phyloP scores from a whole-genome alignment of 2,797 vertebrate genomes.

The Thripadectes ignobilis region DNA sequence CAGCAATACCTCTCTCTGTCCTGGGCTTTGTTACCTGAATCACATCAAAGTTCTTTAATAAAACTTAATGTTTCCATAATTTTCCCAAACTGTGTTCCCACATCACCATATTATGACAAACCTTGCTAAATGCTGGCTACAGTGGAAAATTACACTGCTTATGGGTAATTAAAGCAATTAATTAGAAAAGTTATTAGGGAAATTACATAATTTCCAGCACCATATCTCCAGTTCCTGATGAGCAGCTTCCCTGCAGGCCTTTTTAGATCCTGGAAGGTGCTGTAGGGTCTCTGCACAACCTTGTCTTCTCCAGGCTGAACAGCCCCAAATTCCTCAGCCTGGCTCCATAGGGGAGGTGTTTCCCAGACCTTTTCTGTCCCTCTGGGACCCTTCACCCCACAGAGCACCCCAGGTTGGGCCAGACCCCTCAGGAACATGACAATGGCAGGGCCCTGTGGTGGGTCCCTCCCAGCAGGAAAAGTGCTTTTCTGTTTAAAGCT shows the following conservation, averaged over 20 bases:
- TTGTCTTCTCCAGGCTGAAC: too few relatives aligned
- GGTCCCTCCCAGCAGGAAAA: too few relatives aligned
- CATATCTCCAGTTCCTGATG: not conserved
- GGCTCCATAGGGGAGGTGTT: too few relatives aligned
- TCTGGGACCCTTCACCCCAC: too few relatives aligned
- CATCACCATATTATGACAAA: not conserved
- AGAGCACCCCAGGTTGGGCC: too few relatives aligned
- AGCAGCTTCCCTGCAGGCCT: not conserved
- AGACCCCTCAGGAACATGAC: too few relatives aligned
- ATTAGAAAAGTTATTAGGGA: not conserved
- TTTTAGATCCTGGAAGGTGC: too few relatives aligned
- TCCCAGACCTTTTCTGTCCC: too few relatives aligned
- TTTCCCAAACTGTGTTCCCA: not conserved
- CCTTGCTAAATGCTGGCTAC: not conserved
- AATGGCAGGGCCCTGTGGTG: too few relatives aligned
- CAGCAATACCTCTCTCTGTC: not conserved
- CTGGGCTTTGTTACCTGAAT: not conserved
- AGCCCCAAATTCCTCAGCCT: too few relatives aligned
- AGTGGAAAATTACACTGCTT: not conserved
- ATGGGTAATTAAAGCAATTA: not conserved
- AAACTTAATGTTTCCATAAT: not conserved
- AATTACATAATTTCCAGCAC: not conserved
- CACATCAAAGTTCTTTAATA: not conserved
- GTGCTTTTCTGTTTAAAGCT: not conserved
- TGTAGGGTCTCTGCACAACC: too few relatives aligned